phyloP scores from a whole-genome alignment of 1,140 invertebrate species.

The Pygmarrhopalites habei region DNA sequence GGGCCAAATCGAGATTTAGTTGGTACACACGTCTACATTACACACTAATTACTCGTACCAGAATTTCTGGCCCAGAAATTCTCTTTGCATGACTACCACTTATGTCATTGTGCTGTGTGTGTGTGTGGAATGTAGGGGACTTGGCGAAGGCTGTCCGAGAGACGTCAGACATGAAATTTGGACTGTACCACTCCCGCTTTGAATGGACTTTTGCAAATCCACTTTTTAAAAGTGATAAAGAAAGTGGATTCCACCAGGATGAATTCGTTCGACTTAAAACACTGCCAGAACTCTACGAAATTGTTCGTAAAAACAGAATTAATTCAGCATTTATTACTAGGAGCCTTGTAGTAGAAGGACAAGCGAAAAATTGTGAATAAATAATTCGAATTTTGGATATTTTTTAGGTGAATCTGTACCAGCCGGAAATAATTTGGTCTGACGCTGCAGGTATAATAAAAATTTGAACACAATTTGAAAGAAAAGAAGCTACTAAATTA shows the following conservation, averaged over 20 bases:
- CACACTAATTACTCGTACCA: background rate
- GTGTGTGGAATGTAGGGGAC: conserved; percentile 49
- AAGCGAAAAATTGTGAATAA: too few relatives aligned
- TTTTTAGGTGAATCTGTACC: background rate
- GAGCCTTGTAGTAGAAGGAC: background rate
- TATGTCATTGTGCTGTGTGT: too few relatives aligned
- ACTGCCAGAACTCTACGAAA: conserved; percentile 41
- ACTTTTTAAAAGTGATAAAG: conserved; percentile 8
- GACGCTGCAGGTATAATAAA: conserved; percentile 55
- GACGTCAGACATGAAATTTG: conserved; percentile 45
- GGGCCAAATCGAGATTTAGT: conserved; percentile 77
- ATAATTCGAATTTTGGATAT: too few relatives aligned
- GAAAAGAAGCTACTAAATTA: too few relatives aligned
- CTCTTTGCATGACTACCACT: too few relatives aligned
- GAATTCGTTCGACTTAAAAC: conserved; percentile 42
- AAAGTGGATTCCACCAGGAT: conserved; percentile 44
- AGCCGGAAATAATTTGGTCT: conserved; percentile 53
- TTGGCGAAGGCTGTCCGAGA: conserved; percentile 44
- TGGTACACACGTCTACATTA: conserved; percentile 46
- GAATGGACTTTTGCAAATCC: conserved; percentile 53
- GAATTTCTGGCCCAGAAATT: background rate
- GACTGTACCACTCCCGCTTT: conserved; percentile 50
- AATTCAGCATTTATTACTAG: background rate
- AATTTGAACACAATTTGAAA: too few relatives aligned
- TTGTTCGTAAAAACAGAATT: conserved; percentile 25